Conservation (phyloP, 2,113 vertebrate species). For the Oxyura jamaicensis region DNA sequence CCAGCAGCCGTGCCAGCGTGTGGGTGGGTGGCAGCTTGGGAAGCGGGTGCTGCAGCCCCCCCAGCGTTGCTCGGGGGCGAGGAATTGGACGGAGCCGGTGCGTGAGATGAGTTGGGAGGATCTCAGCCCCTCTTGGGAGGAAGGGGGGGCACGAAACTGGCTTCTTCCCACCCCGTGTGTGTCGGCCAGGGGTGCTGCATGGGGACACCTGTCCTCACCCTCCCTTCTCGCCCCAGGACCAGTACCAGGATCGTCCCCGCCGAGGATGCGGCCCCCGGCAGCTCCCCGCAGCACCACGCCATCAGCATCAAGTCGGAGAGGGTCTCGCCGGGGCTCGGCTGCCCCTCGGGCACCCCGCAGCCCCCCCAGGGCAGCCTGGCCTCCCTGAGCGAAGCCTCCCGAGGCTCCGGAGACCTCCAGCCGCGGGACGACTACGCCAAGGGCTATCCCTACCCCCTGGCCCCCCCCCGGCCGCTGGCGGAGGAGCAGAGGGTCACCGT, state of each 20-base stretch:
- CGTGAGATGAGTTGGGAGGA: not conserved
- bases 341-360: conserved; percentile 71
- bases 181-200: rapidly evolving
- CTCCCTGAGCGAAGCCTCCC: conserved; percentile 52
- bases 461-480: conserved; percentile 51
- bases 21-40: not conserved
- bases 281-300: conserved; percentile 72
- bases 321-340: conserved; percentile 82
- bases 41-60: not conserved
- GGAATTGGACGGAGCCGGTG: not conserved
- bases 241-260: conserved; percentile 62
- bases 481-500: conserved; percentile 71
- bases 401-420: conserved; percentile 44
- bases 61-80: not conserved
- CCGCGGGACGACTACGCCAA: conserved; percentile 78
- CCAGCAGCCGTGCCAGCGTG: not conserved
- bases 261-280: conserved; percentile 60
- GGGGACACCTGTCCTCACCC: not conserved
- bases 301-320: conserved; percentile 92
- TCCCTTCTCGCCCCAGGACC: conserved; percentile 61
- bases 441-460: conserved; percentile 70
- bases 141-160: rapidly evolving
- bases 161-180: not conserved
- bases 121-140: not conserved
- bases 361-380: conserved; percentile 67